Percentiles rank a stretch among this genome's conserved stretches.
phyloP scores from a whole-genome alignment of 2,888 invertebrate species.

The Phortica magna region DNA sequence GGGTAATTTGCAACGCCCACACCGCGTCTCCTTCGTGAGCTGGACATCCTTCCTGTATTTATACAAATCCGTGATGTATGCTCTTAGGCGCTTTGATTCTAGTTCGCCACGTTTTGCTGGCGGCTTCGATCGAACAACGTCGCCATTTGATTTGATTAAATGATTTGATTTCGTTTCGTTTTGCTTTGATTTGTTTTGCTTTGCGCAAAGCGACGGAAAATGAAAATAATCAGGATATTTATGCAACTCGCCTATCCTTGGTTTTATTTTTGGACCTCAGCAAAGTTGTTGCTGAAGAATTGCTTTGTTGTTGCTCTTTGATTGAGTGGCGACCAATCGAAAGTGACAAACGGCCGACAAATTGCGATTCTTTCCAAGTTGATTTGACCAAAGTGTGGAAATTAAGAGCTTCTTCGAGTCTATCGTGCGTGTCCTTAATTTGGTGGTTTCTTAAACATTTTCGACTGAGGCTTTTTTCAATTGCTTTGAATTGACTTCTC shows the following conservation, averaged over 20 bases:
- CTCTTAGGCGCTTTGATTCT: background rate
- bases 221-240: background rate
- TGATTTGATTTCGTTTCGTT: slow-evolving; percentile 23
- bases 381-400: no score
- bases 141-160: slow-evolving; percentile 11
- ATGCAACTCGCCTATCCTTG: background rate
- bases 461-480: no score
- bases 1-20: background rate
- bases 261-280: background rate
- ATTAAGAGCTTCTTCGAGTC: no score
- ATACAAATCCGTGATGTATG: background rate
- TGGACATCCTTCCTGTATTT: background rate
- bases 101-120: background rate
- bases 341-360: no score
- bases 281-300: background rate
- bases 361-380: no score
- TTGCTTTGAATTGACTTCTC: no score
- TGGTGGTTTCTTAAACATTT: background rate
- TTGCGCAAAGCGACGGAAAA: no score
- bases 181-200: background rate
- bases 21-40: background rate
- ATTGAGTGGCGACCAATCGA: background rate
- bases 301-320: background rate
- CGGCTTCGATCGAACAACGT: slow-evolving; percentile 7
- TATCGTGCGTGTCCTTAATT: background rate